Conservation (phyloP, 1,140 invertebrate genomes). For the Zaprionus capensis region DNA sequence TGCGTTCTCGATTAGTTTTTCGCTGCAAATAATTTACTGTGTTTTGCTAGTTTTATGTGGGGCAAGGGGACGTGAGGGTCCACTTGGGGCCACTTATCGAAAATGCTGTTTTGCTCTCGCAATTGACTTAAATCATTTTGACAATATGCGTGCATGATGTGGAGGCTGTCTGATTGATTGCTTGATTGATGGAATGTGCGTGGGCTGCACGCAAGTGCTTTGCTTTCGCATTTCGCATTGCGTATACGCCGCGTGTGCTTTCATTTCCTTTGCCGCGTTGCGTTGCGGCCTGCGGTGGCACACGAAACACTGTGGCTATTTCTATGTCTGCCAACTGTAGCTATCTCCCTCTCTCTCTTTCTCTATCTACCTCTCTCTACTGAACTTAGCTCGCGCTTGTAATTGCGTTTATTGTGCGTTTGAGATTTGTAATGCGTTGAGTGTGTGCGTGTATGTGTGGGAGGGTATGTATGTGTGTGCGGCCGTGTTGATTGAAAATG, state of each 20-base stretch:
- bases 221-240: constrained; percentile 21
- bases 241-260: constrained; percentile 46
- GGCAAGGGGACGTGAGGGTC: not conserved
- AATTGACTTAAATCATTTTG: constrained; percentile 69
- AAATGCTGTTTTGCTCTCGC: constrained; percentile 60
- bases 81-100: constrained; percentile 59
- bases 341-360: constrained; percentile 1
- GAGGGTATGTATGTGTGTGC: constrained; percentile 8
- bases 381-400: constrained; percentile 41
- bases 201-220: not conserved
- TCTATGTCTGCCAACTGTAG: constrained; percentile 15
- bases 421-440: constrained; percentile 71
- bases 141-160: constrained; percentile 51
- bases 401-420: constrained; percentile 82
- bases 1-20: constrained; percentile 32
- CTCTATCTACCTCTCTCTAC: not conserved
- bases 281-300: constrained; percentile 52
- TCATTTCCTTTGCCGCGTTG: constrained; percentile 65
- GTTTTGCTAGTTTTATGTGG: constrained; percentile 28
- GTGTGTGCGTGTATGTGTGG: constrained; percentile 7
- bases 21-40: constrained; percentile 43
- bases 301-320: constrained; percentile 18
- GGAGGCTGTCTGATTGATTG: constrained; percentile 61
- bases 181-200: constrained; percentile 28
- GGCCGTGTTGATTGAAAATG: constrained; percentile 78